Evolutionary conservation across 2,888 invertebrate genomes (phyloP), one percentile per base, ranked within the genome.

Genomic region (Stegana nigrithorax): DNA sequence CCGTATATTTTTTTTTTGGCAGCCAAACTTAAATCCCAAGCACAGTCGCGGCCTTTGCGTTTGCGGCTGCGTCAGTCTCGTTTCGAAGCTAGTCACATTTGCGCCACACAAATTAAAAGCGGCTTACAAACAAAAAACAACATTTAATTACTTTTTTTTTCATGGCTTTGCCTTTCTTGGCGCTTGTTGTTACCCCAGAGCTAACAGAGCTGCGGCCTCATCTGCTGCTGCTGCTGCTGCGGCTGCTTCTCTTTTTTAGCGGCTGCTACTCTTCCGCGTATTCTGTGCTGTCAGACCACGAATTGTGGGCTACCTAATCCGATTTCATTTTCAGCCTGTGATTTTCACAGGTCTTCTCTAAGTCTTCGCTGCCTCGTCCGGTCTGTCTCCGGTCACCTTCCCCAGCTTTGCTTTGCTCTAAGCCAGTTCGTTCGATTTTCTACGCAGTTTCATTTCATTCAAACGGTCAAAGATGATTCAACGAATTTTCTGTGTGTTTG

Each of bases 121-220:
- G 59, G 70, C 73, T 67, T 72, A 73, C 55, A 65, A 64, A 69
- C 65, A 71, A 32, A 32, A 72, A 78, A 70, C 73, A 74, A 72
- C 71, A 66, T 67, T 75, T 75, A 79, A 75, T 77, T 75, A 75
- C 75, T 77, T 73, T 75, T 74, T 67, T 65, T 63, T 59, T n/a
- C n/a, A n/a, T n/a, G n/a, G n/a, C 10, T 26, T 45, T 23, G 4
- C 3, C 17, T 53, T 27, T 32, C 10, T 42, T 39, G 57, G 57
- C 57, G 39, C 42, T 57, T 29, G n/a, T n/a, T n/a, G n/a, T n/a
- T n/a, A n/a, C n/a, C n/a, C 53, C n/a, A 27, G 29, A 27, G 7
- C 14, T 14, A 12, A 47, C 47, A 14, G 17, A 25, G 29, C 12
- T 32, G 71, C 74, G 59, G 73, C 70, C n/a, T n/a, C n/a, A 71